Base-by-base conservation (phyloP, 2,888 invertebrate species). In the Leptopterna dolabrata region DNA sequence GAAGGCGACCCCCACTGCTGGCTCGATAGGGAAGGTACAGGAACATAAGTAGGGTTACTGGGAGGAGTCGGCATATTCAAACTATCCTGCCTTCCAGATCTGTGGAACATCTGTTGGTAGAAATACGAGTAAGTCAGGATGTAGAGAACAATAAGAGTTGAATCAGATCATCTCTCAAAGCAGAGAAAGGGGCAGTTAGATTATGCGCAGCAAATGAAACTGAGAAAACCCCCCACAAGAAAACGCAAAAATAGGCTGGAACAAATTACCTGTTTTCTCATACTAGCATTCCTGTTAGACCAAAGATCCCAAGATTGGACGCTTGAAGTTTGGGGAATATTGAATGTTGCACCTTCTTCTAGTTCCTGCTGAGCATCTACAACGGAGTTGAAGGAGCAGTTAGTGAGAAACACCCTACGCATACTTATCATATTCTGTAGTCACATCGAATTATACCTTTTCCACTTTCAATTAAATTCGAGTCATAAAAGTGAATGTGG, bases 321-420 rank as follows among this genome's bases (percentile, higher is more conserved):
- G 16, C 3, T 30, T 27, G 81, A 81, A 11, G 55, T 19, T 30
- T 29, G 83, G 19, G 55, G 83, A 24, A 19, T 70, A 19, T 14
- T 11, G 90, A 87, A 51, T 89, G 19, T 70, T 30, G 78, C 47
- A 6, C 90, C 91, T 70, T 95, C 95, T 89, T 95, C 95, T 88
- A 94, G 92, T 90, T 93, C 93, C 91, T 95, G 95, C 90, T 95
- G 95, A 91, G 95, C 95, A 91, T 95, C 95, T 95, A 91, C 63
- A 91, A 91, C 88, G 14, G 30, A 63, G 19, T 6, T 19, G 19
- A 55, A 63, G n/a, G 7, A 36, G 36, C 36, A 36, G 36, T 4
- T 36, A 36, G 2, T 7, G 7, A 36, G 36, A n/a, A n/a, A n/a
- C n/a, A n/a, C n/a, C n/a, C n/a, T n/a, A n/a, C n/a, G n/a, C n/a